Base-by-base conservation (phyloP, 2,113 vertebrate species). In the Eidolon helvum region DNA sequence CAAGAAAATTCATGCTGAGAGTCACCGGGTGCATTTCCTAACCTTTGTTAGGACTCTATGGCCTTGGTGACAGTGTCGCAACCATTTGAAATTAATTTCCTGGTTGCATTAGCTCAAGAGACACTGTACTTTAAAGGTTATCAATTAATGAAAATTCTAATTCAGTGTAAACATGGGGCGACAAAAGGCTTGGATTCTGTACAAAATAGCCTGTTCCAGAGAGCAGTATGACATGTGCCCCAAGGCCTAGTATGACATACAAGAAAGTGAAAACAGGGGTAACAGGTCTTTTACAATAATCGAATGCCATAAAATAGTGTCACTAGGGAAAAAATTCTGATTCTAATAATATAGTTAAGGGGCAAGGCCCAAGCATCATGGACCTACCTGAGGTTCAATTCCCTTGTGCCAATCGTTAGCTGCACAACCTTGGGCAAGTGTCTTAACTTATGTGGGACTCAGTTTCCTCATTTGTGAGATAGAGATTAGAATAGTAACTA, bases 61-160 rank as follows among this genome's bases (percentile, higher is more conserved):
- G 83, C 91, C 78, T 94, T 16, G 0, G 21, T 45, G 86, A 91
- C 96, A 75, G 63, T 4, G 22, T 57, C 43, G 4, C 30, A 83
- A 43, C 30, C 50, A 87, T 79, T 35, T 89, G 77, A 94, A 96
- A 96, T 97, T 97, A 97, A 97, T 96, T 97, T 94, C 50, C 93
- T 66, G 53, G 57, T 59, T 91, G 10, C 63, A 87, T 91, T 89
- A 45, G 66, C 72, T 95, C 82, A 82, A 97, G 84, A 83, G n/a
- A 91, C 91, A 45, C 38, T 96, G 77, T 93, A 78, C 89, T 96
- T 94, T 97, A 96, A 97, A 98, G 88, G 96, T 95, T 96, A 97
- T 94, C 96, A 95, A 96, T 94, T 97, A 96, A 88, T 87, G 53
- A 83, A 86, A 91, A 91, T 82, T 93, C 57, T 84, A 96, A 91